Evolutionary conservation across 2,888 invertebrate species (phyloP), one percentile per base, ranked within the genome.

Genomic region (Adelognathus sp.): DNA sequence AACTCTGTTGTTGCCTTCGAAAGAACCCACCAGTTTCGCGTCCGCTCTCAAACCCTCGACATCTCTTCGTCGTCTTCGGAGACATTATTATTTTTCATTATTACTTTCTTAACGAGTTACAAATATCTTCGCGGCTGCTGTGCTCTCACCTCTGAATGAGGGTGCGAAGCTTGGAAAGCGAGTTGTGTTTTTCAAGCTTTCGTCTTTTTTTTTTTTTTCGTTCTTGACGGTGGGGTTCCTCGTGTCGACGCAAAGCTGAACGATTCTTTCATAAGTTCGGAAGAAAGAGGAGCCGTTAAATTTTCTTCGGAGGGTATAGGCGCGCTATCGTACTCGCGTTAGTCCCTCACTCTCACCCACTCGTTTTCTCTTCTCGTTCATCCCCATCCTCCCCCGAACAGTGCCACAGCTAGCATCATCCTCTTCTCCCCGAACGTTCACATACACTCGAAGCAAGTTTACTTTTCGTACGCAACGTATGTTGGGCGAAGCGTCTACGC

Each of bases 321-420:
- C 50, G 54, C 18, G 70, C 78, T 74, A 84, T 85, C 84, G 85
- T 89, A 85, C 70, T 85, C 86, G 85, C 87, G 86, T 89, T 89
- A 89, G 85, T 36, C 52, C 58, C 31, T 72, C 63, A 54, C 60
- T 66, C 33, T 70, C 44, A 64, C 44, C 60, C 70, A 71, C 29
- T 74, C 64, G 60, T 14, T 66, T 60, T 70, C 36, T 36, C 60
- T 33, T 60, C 33, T 27, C 39, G 27, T 54, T 58, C 54, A 14
- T 33, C 36, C 24, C 69, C 52, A n/a, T n/a, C n/a, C n/a, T n/a
- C 52, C 39, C 2, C 14, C 27, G 9, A 29, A 16, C 27, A 21
- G 9, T 24, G 14, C 5, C 21, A 24, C 60, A 6, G 21, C 31
- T 29, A 2, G 41, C 27, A 31, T 63, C 29, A 56, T 58, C 36